Conservation (phyloP, 2,797 vertebrate species). For the Tragelaphus eurycerus region DNA sequence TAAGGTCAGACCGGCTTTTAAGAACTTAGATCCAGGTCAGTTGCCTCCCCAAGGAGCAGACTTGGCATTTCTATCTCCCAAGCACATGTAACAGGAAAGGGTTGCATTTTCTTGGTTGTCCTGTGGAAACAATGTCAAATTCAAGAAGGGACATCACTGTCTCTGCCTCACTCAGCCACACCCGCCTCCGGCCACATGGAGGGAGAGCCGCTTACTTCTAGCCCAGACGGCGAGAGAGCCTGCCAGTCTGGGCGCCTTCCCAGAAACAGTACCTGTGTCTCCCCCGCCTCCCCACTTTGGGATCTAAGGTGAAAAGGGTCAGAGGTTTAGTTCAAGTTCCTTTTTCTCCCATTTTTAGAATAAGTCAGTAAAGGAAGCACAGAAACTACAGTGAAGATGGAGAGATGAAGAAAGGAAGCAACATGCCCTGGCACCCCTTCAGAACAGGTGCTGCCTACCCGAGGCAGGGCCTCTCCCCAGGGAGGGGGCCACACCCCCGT, state of each 20-base stretch:
- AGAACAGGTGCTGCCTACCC: not conserved
- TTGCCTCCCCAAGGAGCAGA: not conserved
- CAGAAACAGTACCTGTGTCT: not conserved
- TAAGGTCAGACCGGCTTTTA: not conserved
- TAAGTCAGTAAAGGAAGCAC: not conserved
- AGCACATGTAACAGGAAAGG: not conserved
- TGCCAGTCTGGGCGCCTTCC: not conserved
- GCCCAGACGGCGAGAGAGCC: not conserved
- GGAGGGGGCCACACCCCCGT: not conserved
- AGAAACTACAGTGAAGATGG: not conserved
- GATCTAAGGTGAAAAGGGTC: not conserved
- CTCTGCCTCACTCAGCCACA: not conserved
- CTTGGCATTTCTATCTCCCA: not conserved
- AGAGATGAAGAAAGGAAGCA: not conserved
- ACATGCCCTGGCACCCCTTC: not conserved
- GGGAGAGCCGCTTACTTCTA: not conserved
- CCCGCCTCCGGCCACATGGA: not conserved
- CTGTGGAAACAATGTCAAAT: not conserved
- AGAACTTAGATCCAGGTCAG: not conserved
- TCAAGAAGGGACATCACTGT: not conserved
- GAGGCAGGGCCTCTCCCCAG: not conserved
- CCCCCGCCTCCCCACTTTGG: not conserved
- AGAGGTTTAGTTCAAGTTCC: not conserved
- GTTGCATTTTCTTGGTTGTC: not conserved
- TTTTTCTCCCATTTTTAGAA: slow-evolving; percentile 26